These are phyloP conservation scores for Trachymyrmex cornetzi DNA, from an alignment of 1,140 invertebrate genomes.

Conservation along the genomic window DNA sequence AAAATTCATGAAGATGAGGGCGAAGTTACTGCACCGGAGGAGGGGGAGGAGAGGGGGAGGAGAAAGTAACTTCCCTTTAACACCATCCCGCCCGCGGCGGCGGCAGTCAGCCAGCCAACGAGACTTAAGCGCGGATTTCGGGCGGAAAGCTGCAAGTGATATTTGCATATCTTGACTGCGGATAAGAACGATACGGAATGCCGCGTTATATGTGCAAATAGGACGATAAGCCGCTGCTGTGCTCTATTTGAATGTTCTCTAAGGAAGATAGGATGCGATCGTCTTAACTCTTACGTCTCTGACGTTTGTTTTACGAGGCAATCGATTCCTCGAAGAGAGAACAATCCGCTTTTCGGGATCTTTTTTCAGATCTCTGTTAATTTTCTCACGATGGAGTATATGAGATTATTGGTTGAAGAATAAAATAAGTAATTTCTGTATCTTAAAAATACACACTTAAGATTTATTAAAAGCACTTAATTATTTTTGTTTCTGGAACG, in stretches of 20 bases:
- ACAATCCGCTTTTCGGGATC: background rate
- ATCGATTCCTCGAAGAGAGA: slow-evolving; percentile 15
- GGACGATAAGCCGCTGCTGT: slow-evolving; percentile 66
- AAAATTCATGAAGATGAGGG: slow-evolving; percentile 65
- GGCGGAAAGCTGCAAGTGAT: slow-evolving; percentile 58
- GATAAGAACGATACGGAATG: slow-evolving; percentile 71
- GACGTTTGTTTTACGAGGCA: slow-evolving; percentile 6
- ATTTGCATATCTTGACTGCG: slow-evolving; percentile 73
- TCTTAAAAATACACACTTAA: background rate
- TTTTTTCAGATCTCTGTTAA: background rate
- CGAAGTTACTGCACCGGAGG: slow-evolving; percentile 45
- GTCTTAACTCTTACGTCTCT: slow-evolving; percentile 6
- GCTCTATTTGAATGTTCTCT: slow-evolving; percentile 52
- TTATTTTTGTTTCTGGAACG: background rate
- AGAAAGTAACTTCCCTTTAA: slow-evolving; percentile 62
- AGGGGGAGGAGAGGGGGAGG: too few relatives aligned
- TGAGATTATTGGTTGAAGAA: background rate
- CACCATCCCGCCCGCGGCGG: slow-evolving; percentile 14
- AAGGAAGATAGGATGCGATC: background rate
- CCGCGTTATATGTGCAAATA: slow-evolving; percentile 69
- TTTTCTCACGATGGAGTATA: background rate
- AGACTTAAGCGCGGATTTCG: slow-evolving; percentile 70
- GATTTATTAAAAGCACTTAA: background rate
- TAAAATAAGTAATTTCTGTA: background rate
- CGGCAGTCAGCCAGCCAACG: slow-evolving; percentile 9